Percentiles rank a stretch among this genome's conserved stretches.
Conservation (phyloP, 2,113 vertebrate genomes). For the Edolisoma coerulescens region DNA sequence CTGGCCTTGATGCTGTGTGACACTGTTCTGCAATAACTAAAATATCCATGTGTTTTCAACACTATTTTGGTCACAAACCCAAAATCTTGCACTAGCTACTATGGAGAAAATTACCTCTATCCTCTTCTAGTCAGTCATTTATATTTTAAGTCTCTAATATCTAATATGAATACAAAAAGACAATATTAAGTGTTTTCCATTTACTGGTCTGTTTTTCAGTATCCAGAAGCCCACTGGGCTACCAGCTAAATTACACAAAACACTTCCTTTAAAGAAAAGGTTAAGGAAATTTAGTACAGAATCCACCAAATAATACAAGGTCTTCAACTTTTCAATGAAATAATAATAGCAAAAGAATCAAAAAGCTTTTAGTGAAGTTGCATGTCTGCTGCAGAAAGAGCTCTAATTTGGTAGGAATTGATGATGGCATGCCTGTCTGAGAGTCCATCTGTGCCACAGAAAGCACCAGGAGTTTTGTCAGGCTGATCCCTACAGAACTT, state of each 20-base stretch:
- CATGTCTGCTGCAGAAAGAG: not conserved
- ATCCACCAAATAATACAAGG: not conserved
- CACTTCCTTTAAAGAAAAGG: not conserved
- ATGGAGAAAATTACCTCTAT: not conserved
- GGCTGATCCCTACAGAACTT: not conserved
- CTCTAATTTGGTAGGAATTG: not conserved
- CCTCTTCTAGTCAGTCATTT: not conserved
- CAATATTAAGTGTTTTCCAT: not conserved
- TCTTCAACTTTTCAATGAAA: not conserved
- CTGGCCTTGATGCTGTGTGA: not conserved
- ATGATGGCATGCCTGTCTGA: not conserved
- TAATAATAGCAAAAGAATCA: not conserved
- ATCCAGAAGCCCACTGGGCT: not conserved
- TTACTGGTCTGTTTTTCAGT: not conserved
- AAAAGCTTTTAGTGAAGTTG: not conserved
- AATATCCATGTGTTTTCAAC: not conserved
- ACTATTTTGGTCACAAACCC: not conserved
- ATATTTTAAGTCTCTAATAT: not conserved
- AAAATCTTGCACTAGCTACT: not conserved
- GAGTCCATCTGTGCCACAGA: not conserved
- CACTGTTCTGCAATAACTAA: not conserved
- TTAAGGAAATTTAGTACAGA: not conserved
- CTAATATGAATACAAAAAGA: not conserved
- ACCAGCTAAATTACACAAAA: not conserved
- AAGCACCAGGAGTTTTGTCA: not conserved